Conservation (phyloP, 2,888 invertebrate species). For the Xanthostigma xanthostigma region DNA sequence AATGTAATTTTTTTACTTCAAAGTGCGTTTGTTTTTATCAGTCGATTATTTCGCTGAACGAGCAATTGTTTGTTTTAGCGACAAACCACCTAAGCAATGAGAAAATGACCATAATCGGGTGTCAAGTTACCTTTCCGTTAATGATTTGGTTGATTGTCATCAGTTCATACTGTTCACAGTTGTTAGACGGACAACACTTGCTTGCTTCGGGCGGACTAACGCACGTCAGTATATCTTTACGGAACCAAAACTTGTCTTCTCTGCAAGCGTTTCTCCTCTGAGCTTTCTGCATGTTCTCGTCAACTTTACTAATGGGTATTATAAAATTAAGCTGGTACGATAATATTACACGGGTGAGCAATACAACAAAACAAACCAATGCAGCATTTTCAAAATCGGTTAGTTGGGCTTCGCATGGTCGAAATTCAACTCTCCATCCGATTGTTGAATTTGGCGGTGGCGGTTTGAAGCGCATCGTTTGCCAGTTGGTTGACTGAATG, state of each 20-base stretch:
- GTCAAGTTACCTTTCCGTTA: conserved; percentile 65
- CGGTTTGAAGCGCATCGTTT: conserved; percentile 97
- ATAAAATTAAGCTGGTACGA: conserved; percentile 92
- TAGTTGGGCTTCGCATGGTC: conserved; percentile 95
- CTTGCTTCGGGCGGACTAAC: conserved; percentile 30
- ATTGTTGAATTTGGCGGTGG: conserved; percentile 92
- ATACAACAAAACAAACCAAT: conserved; percentile 91
- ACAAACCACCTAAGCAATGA: background rate
- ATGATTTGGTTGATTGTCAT: conserved; percentile 95
- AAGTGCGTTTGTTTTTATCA: too few species aligned
- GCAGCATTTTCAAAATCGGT: conserved; percentile 99
- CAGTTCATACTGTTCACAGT: conserved; percentile 44
- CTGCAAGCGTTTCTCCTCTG: conserved; percentile 81
- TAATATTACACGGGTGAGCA: conserved; percentile 90
- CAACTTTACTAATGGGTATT: conserved; percentile 94
- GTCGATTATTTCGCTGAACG: too few species aligned
- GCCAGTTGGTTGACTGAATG: conserved; percentile 99
- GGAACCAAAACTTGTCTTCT: conserved; percentile 84
- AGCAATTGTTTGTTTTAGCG: too few species aligned
- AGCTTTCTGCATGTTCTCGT: conserved; percentile 94
- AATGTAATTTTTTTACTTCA: too few species aligned
- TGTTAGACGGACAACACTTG: conserved; percentile 22
- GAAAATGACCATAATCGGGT: conserved; percentile 3
- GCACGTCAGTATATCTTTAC: conserved; percentile 54
- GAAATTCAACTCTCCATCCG: conserved; percentile 99